These are phyloP conservation scores for Ennomos fuscantarius DNA, from an alignment of 2,888 invertebrate genomes.

Conservation along the genomic window DNA sequence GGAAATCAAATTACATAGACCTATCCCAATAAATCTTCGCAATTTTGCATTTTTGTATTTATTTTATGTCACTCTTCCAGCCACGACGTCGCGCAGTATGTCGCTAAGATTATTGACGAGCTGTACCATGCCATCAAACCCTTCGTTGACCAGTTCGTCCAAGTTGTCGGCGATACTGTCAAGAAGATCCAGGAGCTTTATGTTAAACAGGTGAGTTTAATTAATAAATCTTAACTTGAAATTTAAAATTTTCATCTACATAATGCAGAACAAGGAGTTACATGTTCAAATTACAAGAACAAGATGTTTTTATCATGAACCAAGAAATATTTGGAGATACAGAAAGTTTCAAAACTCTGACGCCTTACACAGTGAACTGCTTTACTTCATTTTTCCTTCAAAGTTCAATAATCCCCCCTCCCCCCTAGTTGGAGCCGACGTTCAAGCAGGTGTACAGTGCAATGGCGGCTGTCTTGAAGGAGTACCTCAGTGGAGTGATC, in stretches of 20 bases:
- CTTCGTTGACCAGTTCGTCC: slow-evolving; percentile 57
- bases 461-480: slow-evolving; percentile 66
- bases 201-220: slow-evolving; percentile 60
- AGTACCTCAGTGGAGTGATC: slow-evolving; percentile 67
- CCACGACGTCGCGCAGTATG: slow-evolving; percentile 56
- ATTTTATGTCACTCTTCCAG: slow-evolving; percentile 44
- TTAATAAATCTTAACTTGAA: not conserved
- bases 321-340: too few relatives aligned
- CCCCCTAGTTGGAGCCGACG: slow-evolving; percentile 73
- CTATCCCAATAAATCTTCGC: too few relatives aligned
- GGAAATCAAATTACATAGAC: too few relatives aligned
- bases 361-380: too few relatives aligned
- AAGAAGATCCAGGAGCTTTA: slow-evolving; percentile 64
- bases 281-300: too few relatives aligned
- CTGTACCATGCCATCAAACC: slow-evolving; percentile 59
- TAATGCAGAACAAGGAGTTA: too few relatives aligned
- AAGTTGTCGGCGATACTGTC: slow-evolving; percentile 48
- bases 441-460: slow-evolving; percentile 65
- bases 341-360: too few relatives aligned
- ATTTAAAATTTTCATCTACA: not conserved
- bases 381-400: too few relatives aligned
- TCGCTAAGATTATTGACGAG: slow-evolving; percentile 67
- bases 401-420: not conserved
- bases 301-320: too few relatives aligned
- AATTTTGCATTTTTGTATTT: not conserved